phyloP scores from a whole-genome alignment of 2,888 invertebrate genomes.

The Cheilosia pagana region DNA sequence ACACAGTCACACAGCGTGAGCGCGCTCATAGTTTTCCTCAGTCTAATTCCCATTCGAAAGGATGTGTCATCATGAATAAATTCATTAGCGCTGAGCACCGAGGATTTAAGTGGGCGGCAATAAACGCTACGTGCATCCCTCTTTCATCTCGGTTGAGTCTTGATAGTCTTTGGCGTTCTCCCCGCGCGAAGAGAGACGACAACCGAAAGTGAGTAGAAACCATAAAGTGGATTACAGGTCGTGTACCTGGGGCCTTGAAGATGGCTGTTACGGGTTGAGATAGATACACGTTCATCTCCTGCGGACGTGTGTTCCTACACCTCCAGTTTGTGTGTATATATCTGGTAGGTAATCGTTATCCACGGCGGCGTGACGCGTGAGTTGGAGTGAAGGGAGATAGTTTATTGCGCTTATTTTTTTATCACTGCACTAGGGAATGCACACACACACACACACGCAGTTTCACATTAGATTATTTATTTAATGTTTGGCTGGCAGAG shows the following conservation, averaged over 20 bases:
- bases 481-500: conserved; percentile 32
- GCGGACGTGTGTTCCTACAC: not conserved
- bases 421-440: conserved; percentile 43
- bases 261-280: conserved; percentile 27
- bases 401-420: conserved; percentile 49
- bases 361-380: conserved; percentile 20
- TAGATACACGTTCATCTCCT: conserved; percentile 38
- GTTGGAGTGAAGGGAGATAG: conserved; percentile 23
- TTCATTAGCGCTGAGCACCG: conserved; percentile 72
- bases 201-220: conserved; percentile 66
- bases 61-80: conserved; percentile 75
- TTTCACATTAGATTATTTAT: conserved; percentile 52
- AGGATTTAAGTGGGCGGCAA: conserved; percentile 72
- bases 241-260: conserved; percentile 70
- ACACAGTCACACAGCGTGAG: not conserved
- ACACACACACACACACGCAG: conserved; percentile 13
- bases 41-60: conserved; percentile 66
- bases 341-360: not conserved
- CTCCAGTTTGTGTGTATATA: not conserved
- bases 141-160: conserved; percentile 15
- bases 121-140: conserved; percentile 65
- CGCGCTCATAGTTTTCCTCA: conserved; percentile 57
- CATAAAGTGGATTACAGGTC: conserved; percentile 74
- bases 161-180: not conserved
- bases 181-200: conserved; percentile 2